Percentiles rank a stretch among this genome's conserved stretches.
phyloP scores from a whole-genome alignment of 2,797 vertebrate species.

The Peromyscus nudipes region DNA sequence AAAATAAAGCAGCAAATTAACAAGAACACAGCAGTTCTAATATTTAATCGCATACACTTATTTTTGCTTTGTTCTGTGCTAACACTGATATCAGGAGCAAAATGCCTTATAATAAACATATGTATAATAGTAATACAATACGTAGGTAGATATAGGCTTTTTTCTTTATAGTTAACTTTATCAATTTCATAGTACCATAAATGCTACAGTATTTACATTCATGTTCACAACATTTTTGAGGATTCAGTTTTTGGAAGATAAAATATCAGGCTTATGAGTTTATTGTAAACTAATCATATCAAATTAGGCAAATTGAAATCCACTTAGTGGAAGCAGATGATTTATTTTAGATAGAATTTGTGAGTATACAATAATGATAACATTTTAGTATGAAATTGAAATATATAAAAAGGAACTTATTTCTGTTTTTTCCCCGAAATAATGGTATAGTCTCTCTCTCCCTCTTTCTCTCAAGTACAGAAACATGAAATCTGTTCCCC shows the following conservation, averaged over 20 bases:
- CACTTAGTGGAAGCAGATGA: background rate
- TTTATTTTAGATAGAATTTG: conserved; percentile 5
- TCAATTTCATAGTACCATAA: background rate
- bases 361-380: background rate
- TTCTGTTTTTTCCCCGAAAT: background rate
- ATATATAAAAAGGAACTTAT: background rate
- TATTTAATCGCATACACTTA: background rate
- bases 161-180: background rate
- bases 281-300: background rate
- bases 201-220: too few relatives aligned
- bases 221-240: conserved; percentile 31
- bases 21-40: background rate
- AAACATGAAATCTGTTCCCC: background rate
- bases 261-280: too few relatives aligned
- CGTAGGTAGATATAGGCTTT: background rate
- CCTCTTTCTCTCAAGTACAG: background rate
- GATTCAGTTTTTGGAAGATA: conserved; percentile 14
- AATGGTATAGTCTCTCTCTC: background rate
- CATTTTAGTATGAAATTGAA: background rate
- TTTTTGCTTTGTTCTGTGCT: background rate
- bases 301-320: background rate
- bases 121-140: background rate
- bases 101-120: background rate
- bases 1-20: conserved; percentile 5
- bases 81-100: background rate